Base-by-base conservation (phyloP, 2,113 vertebrate genomes). In the Cairina moschata region DNA sequence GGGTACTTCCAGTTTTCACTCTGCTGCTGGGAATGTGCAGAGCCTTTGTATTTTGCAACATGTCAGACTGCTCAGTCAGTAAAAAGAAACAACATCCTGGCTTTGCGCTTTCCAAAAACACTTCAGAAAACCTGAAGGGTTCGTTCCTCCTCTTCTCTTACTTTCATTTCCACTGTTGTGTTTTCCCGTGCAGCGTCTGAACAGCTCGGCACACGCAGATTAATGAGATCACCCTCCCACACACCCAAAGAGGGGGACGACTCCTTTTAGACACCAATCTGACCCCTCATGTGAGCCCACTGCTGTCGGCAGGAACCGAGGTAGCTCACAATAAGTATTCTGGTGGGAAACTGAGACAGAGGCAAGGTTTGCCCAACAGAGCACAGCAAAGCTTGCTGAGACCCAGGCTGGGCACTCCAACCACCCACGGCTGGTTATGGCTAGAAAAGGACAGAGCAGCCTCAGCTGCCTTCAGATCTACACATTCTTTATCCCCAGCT, bases 1-100 rank as follows among this genome's bases (percentile, higher is more conserved):
- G 62, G 44, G 81, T 60, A 96, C 91, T 18, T 86, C 81, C 91
- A 91, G 69, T 59, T 89, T 96, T 93, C 91, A 75, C 59, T 94
- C 88, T 75, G 77, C 78, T 9, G 25, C 90, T 90, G 95, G 84
- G 79, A 95, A 83, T 22, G 50, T 1, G 78, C 81, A 8, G 26
- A 94, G 46, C 80, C 76, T 90, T 94, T 96, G 88, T 94, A 91
- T 94, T 96, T 96, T 96, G 73, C 72, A 94, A 94, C 91, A 83
- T 59, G 91, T 58, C 92, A 96, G 83, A 88, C 88, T 59, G 90
- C 84, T 95, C 86, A 92, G 36, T 59, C 77, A 74, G 62, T 85
- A 32, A 80, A 93, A 93, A 86, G 92, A 82, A 96, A 87, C 48
- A 92, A 93, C 77, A 79, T 94, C 78, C 81, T 82, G 59, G 54